A percentile compares a stretch with the other conserved stretches of the same genome.
phyloP scores from a whole-genome alignment of 2,888 invertebrate species.

The Lasius platythorax region DNA sequence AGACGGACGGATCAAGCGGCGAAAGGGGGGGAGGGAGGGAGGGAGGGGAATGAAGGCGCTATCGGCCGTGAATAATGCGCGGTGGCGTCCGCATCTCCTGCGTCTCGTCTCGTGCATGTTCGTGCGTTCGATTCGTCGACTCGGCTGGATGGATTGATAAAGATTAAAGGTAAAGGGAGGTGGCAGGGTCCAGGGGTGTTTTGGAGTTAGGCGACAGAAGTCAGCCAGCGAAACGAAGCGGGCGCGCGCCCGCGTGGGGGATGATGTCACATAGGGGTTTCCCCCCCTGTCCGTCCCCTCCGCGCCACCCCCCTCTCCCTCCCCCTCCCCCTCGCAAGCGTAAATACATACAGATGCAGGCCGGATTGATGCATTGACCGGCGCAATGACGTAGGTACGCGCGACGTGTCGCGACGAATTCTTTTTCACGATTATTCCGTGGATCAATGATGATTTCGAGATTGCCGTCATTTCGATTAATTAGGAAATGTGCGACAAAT shows the following conservation, averaged over 20 bases:
- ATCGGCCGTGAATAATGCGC: slow-evolving; percentile 84
- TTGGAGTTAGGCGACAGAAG: slow-evolving; percentile 85
- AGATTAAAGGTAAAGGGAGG: slow-evolving; percentile 84
- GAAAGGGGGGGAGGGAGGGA: slow-evolving; percentile 50
- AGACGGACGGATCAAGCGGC: slow-evolving; percentile 41
- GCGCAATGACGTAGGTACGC: slow-evolving; percentile 74
- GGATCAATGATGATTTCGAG: background rate
- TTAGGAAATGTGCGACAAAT: background rate
- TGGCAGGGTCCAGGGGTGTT: slow-evolving; percentile 76
- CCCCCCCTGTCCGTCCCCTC: slow-evolving; percentile 50
- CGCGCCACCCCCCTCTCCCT: background rate
- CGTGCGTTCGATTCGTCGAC: slow-evolving; percentile 74
- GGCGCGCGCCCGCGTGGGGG: slow-evolving; percentile 76
- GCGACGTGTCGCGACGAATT: background rate
- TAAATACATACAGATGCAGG: slow-evolving; percentile 81
- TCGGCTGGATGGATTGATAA: slow-evolving; percentile 84
- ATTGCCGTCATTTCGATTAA: background rate
- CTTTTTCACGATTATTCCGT: slow-evolving; percentile 32
- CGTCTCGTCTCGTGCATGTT: slow-evolving; percentile 69
- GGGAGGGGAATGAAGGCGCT: slow-evolving; percentile 73
- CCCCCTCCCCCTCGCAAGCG: slow-evolving; percentile 50
- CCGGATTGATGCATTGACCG: slow-evolving; percentile 79
- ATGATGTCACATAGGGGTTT: slow-evolving; percentile 84
- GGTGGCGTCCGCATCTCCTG: slow-evolving; percentile 79
- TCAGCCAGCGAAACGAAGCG: slow-evolving; percentile 85